Percentiles rank a stretch among this genome's conserved stretches.
Conservation (phyloP, 2,797 vertebrate genomes). For the Channallabes apus region DNA sequence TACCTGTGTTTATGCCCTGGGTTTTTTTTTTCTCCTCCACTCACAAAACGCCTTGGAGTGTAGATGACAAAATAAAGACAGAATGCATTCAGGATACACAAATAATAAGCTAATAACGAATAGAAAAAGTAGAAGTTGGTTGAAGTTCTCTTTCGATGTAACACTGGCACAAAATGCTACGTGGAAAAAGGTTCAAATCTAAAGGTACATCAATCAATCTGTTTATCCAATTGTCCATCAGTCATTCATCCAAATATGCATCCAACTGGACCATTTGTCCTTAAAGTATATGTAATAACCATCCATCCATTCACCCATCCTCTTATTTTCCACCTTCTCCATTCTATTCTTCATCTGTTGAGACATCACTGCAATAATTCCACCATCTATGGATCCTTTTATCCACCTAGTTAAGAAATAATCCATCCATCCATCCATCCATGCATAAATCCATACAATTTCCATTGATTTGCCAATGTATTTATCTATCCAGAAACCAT, state of each 20-base stretch:
- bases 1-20: conserved; percentile 35
- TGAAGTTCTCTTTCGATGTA: neutral
- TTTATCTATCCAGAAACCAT: too few relatives aligned
- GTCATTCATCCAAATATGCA: too few relatives aligned
- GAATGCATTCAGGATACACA: neutral
- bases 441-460: too few relatives aligned
- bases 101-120: neutral
- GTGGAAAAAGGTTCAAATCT: neutral
- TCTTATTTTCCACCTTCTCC: too few relatives aligned
- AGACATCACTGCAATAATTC: too few relatives aligned
- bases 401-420: neutral
- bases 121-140: too few relatives aligned
- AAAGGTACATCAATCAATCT: neutral
- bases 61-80: conserved; percentile 8
- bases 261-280: too few relatives aligned
- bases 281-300: too few relatives aligned
- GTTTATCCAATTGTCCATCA: neutral
- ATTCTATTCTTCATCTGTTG: neutral
- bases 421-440: too few relatives aligned
- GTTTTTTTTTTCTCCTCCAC: conserved; percentile 15
- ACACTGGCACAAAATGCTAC: neutral
- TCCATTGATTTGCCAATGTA: too few relatives aligned
- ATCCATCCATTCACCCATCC: neutral
- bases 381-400: too few relatives aligned
- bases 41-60: neutral